Base-by-base conservation (phyloP, 2,888 invertebrate genomes). In the Polyploca ridens region DNA sequence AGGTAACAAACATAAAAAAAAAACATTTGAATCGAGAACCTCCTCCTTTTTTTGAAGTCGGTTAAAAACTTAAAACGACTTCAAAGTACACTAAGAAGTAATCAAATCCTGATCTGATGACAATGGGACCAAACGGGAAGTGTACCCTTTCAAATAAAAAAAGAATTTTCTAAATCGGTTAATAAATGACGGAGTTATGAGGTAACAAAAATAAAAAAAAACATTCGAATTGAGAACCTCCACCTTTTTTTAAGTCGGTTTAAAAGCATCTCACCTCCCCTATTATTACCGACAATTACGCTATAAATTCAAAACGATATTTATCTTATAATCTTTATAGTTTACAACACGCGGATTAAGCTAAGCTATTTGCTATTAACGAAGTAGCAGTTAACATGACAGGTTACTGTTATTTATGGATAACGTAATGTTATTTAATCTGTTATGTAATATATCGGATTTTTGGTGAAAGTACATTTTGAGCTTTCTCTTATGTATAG, bases 371-470 rank as follows among this genome's bases (percentile, higher is more conserved):
- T 8, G 8, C 16, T 6, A 49, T 49, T 49, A 49, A 5, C n/a
- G 5, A 8, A 49, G 16, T 49, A 49, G 16, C 16, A 49, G 49
- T 16, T 49, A 49, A 6, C 49, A 49, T 49, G 16, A 49, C 49
- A 46, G 46, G 46, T 46, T 3, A 49, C 8, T 16, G 49, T 49
- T 49, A 49, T 49, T 49, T 49, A 49, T 49, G 7, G 5, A 49
- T 49, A 49, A 16, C 16, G 49, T 49, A 49, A 49, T 49, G 16
- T 49, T 49, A 49, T 16, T 49, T 49, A 49, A 49, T 10, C 6
- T 49, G 49, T 49, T 49, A 16, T 49, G 49, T 49, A 49, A 49
- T 49, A 16, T 49, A 49, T 49, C 49, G 16, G 49, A 49, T 49
- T 49, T 49, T 49, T 49, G 49, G 49, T 16, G 49, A 49, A 49